phyloP scores from a whole-genome alignment of 2,113 vertebrate species.

The Lipophrys pholis region DNA sequence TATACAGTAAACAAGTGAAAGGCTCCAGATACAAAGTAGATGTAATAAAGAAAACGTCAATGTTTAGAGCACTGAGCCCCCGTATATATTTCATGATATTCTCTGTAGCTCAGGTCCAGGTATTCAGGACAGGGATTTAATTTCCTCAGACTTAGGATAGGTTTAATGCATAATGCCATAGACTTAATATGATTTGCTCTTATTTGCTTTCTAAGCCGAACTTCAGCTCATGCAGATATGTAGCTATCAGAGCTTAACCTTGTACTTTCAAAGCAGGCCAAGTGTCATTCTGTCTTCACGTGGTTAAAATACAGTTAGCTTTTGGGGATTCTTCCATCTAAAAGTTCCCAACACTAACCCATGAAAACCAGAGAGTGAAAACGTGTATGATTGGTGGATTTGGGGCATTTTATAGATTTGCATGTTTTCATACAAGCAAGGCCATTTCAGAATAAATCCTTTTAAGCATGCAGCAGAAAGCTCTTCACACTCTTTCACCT shows the following conservation, averaged over 20 bases:
- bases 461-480: background rate
- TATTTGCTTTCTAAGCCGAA: conserved; percentile 1
- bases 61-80: background rate
- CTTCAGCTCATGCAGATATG: background rate
- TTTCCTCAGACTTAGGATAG: conserved; percentile 17
- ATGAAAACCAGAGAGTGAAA: too few species aligned
- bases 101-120: background rate
- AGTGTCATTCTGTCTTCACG: background rate
- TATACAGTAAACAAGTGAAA: too few species aligned
- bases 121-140: conserved; percentile 14
- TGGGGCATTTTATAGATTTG: too few species aligned
- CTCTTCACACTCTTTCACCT: background rate
- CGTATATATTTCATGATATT: background rate
- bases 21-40: too few species aligned
- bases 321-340: too few species aligned
- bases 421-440: too few species aligned
- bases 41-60: background rate
- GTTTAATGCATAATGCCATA: background rate
- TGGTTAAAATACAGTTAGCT: too few species aligned
- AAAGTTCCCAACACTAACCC: too few species aligned
- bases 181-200: conserved; percentile 4
- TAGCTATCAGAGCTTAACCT: background rate
- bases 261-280: background rate
- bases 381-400: too few species aligned
- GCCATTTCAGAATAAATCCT: background rate